Evolutionary conservation across 2,113 vertebrate genomes (phyloP).

Genomic region (Monopterus albus): DNA sequence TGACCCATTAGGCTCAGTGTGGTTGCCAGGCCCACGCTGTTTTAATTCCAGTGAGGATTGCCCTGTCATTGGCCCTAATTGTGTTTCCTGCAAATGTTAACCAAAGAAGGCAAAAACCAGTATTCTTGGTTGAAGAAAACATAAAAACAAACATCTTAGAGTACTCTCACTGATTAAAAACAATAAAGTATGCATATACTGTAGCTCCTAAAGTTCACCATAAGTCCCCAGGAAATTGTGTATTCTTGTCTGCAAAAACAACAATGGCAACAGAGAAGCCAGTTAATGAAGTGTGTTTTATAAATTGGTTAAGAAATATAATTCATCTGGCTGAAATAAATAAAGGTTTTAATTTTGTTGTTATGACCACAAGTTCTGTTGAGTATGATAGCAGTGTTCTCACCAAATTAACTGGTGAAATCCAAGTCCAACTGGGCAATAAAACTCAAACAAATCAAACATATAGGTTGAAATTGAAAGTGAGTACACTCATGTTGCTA

Average conservation of each 20-base stretch:
- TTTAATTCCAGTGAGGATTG: background rate
- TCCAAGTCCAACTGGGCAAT: no score
- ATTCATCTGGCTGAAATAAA: background rate
- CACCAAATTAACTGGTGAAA: no score
- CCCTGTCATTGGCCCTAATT: background rate
- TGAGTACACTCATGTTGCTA: no score
- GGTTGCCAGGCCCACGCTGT: background rate
- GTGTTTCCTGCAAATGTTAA: slow-evolving; percentile 6
- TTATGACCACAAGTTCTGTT: no score
- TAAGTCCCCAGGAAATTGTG: background rate
- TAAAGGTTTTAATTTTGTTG: no score
- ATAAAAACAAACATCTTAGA: background rate
- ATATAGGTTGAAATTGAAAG: no score
- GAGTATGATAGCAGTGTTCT: no score
- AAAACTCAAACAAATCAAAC: no score
- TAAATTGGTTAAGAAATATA: background rate
- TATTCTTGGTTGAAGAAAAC: background rate
- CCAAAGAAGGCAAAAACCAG: background rate
- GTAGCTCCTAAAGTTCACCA: background rate
- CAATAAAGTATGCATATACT: background rate
- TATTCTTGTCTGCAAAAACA: no score
- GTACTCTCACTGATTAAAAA: slow-evolving; percentile 7
- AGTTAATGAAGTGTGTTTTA: background rate
- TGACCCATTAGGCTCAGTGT: background rate
- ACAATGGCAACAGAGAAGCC: no score